Evolutionary conservation across 2,113 vertebrate genomes (phyloP).

Genomic region (Larimichthys polyactis): DNA sequence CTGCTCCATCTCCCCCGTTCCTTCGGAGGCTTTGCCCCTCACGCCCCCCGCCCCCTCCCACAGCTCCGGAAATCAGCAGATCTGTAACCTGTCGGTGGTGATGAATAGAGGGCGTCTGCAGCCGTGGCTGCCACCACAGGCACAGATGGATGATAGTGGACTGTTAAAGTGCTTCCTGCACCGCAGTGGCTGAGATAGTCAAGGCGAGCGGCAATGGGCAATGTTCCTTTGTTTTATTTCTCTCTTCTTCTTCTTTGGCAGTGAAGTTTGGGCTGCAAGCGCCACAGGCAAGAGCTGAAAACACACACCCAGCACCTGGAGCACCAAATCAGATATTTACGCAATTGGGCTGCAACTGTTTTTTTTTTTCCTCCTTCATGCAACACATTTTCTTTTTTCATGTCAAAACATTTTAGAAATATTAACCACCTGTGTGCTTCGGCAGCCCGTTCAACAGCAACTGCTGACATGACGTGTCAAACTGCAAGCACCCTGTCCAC

Average conservation of each 20-base stretch:
- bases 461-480: constrained; percentile 22
- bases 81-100: constrained; percentile 76
- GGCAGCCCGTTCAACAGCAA: not conserved
- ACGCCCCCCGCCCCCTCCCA: constrained; percentile 15
- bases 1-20: constrained; percentile 33
- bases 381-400: not conserved
- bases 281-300: constrained; percentile 15
- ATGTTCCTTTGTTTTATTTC: constrained; percentile 38
- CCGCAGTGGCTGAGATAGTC: constrained; percentile 41
- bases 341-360: not conserved
- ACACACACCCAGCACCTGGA: constrained; percentile 14
- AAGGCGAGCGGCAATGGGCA: constrained; percentile 33
- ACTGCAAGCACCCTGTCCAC: constrained; percentile 18
- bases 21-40: constrained; percentile 34
- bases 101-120: constrained; percentile 76
- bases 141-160: constrained; percentile 73
- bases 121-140: constrained; percentile 62
- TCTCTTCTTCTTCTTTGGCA: not conserved
- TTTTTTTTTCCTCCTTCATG: not conserved
- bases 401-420: constrained; percentile 19
- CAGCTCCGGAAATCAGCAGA: constrained; percentile 72
- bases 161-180: constrained; percentile 61
- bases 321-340: constrained; percentile 23
- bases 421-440: constrained; percentile 10
- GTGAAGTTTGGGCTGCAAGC: constrained; percentile 28